phyloP scores from a whole-genome alignment of 2,113 vertebrate genomes.

The Gobiocypris rarus region DNA sequence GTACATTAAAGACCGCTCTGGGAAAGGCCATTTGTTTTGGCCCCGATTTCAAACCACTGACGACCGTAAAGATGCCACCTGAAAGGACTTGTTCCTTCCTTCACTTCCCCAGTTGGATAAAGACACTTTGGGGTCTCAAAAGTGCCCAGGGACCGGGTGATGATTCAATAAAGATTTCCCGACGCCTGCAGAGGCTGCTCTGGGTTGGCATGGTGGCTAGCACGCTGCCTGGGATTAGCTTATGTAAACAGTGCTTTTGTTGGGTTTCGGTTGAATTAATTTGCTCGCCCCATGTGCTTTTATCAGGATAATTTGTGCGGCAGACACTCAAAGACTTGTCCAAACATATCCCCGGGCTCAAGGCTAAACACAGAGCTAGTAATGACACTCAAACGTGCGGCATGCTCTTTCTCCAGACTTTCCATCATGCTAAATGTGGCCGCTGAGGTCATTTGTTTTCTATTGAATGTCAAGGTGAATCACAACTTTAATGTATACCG shows the following conservation, averaged over 20 bases:
- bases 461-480: constrained; percentile 19
- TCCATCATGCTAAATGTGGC: not conserved
- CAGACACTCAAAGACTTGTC: constrained; percentile 59
- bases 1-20: constrained; percentile 35
- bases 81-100: constrained; percentile 25
- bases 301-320: constrained; percentile 65
- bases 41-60: constrained; percentile 27
- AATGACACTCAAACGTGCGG: constrained; percentile 61
- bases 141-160: constrained; percentile 55
- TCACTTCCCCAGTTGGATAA: constrained; percentile 33
- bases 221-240: constrained; percentile 67
- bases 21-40: constrained; percentile 37
- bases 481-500: not conserved
- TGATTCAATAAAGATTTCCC: constrained; percentile 69
- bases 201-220: constrained; percentile 42
- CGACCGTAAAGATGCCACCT: constrained; percentile 44
- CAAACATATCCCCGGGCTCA: constrained; percentile 59
- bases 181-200: constrained; percentile 63
- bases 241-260: constrained; percentile 74
- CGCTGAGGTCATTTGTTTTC: not conserved
- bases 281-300: constrained; percentile 69
- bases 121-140: constrained; percentile 39
- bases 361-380: constrained; percentile 57
- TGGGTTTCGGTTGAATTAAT: constrained; percentile 75
- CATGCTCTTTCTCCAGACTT: constrained; percentile 36